Percentiles rank a stretch among this genome's conserved stretches.
phyloP scores from a whole-genome alignment of 2,888 invertebrate genomes.

The Norana najaformis region DNA sequence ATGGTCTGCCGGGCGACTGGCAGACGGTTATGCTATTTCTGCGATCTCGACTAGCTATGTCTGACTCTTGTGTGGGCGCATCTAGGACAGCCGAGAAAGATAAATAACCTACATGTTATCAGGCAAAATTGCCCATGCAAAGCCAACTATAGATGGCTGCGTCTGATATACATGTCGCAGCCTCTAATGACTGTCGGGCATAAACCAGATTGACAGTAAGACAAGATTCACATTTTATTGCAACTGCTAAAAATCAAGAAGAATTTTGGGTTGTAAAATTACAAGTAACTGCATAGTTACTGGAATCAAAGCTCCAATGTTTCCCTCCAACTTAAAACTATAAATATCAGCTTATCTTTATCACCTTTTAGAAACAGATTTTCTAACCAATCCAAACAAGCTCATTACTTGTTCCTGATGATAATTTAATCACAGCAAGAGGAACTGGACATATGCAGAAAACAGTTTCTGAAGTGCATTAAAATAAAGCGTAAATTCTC shows the following conservation, averaged over 20 bases:
- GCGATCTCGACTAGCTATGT: constrained; percentile 22
- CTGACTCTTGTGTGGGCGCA: constrained; percentile 20
- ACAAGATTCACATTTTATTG: background rate
- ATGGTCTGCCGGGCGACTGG: constrained; percentile 35
- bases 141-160: background rate
- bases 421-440: background rate
- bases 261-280: too few species aligned
- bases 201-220: background rate
- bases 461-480: background rate
- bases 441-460: background rate
- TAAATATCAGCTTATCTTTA: background rate
- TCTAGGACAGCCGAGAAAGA: constrained; percentile 21
- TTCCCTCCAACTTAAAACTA: background rate
- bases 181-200: background rate
- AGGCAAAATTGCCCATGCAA: background rate
- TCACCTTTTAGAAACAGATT: background rate
- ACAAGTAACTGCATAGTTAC: too few species aligned
- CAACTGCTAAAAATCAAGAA: too few species aligned
- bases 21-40: constrained; percentile 46
- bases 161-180: background rate
- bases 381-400: too few species aligned
- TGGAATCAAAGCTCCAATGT: too few species aligned
- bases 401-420: background rate
- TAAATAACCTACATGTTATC: background rate
- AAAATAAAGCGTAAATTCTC: background rate